phyloP scores from a whole-genome alignment of 2,888 invertebrate species.

The Chymomyza procnemis region DNA sequence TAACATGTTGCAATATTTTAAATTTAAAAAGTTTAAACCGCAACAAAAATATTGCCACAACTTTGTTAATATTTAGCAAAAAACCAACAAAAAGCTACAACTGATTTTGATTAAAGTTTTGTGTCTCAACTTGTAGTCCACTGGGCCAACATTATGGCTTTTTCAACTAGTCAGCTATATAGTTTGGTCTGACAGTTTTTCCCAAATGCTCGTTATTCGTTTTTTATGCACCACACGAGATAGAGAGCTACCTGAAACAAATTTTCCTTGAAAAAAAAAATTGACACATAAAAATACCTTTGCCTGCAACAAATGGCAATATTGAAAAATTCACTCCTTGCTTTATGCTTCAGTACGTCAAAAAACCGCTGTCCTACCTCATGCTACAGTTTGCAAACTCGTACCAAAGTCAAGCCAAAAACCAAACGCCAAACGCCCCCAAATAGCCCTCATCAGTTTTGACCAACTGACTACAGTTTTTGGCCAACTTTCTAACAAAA shows the following conservation, averaged over 20 bases:
- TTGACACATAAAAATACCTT: neutral
- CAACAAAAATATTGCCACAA: neutral
- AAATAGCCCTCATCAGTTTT: neutral
- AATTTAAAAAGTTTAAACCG: neutral
- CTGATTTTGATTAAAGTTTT: no score
- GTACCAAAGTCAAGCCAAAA: neutral
- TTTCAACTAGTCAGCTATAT: no score
- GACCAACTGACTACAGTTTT: neutral
- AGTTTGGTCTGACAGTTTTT: no score
- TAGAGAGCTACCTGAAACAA: neutral
- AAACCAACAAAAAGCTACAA: neutral
- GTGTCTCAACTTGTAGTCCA: neutral
- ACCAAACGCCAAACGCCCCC: neutral
- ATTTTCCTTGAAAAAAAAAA: constrained; percentile 25
- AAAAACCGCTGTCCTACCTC: constrained; percentile 33
- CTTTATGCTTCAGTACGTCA: constrained; percentile 46
- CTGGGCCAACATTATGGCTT: no score
- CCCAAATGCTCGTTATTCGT: no score
- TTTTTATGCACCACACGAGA: no score
- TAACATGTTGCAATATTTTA: neutral
- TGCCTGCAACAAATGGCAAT: constrained; percentile 43
- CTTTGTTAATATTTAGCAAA: neutral
- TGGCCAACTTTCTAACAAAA: constrained; percentile 6
- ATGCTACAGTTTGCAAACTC: constrained; percentile 6
- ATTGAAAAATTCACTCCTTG: constrained; percentile 53